These are phyloP conservation scores for Poeciliopsis presidionis DNA, from an alignment of 2,797 vertebrate species.

Conservation along the genomic window DNA sequence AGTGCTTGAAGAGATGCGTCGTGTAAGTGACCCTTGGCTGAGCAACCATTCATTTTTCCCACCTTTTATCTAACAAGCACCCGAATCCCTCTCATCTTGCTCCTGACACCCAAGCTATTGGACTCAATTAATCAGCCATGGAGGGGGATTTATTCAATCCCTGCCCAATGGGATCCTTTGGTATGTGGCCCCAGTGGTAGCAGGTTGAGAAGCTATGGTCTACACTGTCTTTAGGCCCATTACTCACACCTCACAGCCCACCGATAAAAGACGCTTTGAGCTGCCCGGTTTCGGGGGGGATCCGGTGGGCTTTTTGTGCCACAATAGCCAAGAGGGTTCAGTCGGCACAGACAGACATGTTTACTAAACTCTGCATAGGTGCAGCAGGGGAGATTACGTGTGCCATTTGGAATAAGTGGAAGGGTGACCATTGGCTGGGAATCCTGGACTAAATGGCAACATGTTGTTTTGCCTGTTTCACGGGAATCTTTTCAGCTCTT, in stretches of 20 bases:
- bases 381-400: constrained; percentile 65
- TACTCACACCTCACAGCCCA: constrained; percentile 81
- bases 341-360: constrained; percentile 69
- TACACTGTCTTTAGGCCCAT: constrained; percentile 76
- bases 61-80: constrained; percentile 50
- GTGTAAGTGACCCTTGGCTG: constrained; percentile 57
- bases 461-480: constrained; percentile 21
- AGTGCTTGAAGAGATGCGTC: constrained; percentile 41
- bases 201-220: constrained; percentile 78
- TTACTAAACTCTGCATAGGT: constrained; percentile 72
- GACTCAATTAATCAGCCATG: constrained; percentile 78
- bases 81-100: constrained; percentile 48
- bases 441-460: constrained; percentile 32
- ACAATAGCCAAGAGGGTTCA: constrained; percentile 72
- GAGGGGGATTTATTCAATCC: constrained; percentile 70
- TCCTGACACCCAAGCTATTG: constrained; percentile 70
- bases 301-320: constrained; percentile 76
- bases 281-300: constrained; percentile 66
- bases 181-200: constrained; percentile 73
- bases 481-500: constrained; percentile 5
- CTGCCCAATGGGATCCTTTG: constrained; percentile 70
- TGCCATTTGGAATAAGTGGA: constrained; percentile 62
- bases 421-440: constrained; percentile 32
- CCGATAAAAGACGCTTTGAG: constrained; percentile 79
- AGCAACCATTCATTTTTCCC: constrained; percentile 53